Conservation (phyloP, 37 sponge, comb jelly and placozoan species). For the Cladorhizidae sp. region DNA sequence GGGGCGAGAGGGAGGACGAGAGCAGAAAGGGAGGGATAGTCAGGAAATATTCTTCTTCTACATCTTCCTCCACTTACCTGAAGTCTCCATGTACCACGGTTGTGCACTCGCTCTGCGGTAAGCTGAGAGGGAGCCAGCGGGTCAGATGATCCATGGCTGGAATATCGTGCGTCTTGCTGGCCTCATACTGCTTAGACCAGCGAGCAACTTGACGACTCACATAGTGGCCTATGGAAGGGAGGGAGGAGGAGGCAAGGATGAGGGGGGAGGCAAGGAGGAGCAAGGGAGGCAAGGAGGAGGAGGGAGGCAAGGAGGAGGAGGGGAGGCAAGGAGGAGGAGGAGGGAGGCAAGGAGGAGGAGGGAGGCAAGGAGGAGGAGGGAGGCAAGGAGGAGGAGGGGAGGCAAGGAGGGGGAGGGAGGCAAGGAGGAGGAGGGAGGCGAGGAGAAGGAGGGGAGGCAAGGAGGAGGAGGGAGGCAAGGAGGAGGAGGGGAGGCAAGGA, state of each 20-base stretch:
- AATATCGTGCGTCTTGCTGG: conserved; percentile 34
- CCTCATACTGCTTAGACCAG: conserved; percentile 63
- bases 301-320: background rate
- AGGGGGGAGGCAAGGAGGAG: background rate
- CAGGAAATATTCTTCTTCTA: background rate
- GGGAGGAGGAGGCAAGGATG: background rate
- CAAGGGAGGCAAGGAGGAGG: background rate
- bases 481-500: background rate
- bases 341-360: background rate
- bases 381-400: background rate
- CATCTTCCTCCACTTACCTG: conserved; percentile 26
- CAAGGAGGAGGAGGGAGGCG: background rate
- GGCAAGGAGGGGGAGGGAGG: background rate
- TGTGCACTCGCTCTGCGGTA: conserved; percentile 36
- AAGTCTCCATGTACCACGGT: conserved; percentile 85
- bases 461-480: background rate
- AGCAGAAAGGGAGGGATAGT: background rate
- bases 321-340: background rate
- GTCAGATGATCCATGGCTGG: conserved; percentile 25
- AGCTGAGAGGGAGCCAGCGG: conserved; percentile 25
- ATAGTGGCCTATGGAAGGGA: conserved; percentile 29
- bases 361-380: background rate
- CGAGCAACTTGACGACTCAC: conserved; percentile 35
- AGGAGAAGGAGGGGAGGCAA: background rate
- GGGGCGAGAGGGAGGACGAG: background rate